These are phyloP conservation scores for Takifugu flavidus DNA, from an alignment of 2,113 vertebrate genomes.

Conservation along the genomic window DNA sequence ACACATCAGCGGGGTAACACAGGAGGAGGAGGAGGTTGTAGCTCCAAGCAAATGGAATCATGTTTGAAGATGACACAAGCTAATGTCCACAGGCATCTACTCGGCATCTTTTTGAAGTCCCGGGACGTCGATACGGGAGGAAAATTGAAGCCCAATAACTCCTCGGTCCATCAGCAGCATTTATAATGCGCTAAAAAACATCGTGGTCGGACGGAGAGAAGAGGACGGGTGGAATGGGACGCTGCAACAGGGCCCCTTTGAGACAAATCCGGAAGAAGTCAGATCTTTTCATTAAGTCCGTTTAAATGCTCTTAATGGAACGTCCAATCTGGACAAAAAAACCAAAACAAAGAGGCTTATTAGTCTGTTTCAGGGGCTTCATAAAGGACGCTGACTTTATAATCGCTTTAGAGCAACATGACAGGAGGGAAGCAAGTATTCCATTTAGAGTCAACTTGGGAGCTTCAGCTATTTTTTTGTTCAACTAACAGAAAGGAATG, in stretches of 20 bases:
- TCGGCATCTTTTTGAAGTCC: conserved; percentile 41
- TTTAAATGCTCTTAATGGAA: conserved; percentile 60
- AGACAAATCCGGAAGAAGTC: conserved; percentile 19
- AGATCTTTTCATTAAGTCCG: conserved; percentile 38
- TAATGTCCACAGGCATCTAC: conserved; percentile 39
- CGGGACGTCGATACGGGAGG: conserved; percentile 8
- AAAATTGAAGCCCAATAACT: conserved; percentile 29
- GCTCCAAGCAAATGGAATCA: conserved; percentile 32
- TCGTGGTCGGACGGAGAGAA: neutral
- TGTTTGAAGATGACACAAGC: conserved; percentile 40
- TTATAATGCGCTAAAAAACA: conserved; percentile 14
- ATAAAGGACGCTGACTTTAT: neutral
- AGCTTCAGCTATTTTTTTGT: no score
- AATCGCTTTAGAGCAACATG: neutral
- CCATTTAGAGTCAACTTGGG: neutral
- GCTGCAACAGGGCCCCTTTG: neutral
- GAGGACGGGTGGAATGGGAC: neutral
- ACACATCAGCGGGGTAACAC: conserved; percentile 9
- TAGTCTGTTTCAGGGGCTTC: conserved; percentile 38
- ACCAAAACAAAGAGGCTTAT: conserved; percentile 57
- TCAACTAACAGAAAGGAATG: neutral
- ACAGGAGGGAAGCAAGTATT: conserved; percentile 12
- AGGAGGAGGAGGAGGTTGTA: conserved; percentile 12
- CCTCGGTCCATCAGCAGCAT: conserved; percentile 26
- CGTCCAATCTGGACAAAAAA: conserved; percentile 37